Percentiles rank a stretch among this genome's conserved stretches.
These are phyloP conservation scores for Hydropsyche tenuis DNA, from an alignment of 1,140 invertebrate genomes.

Conservation along the genomic window DNA sequence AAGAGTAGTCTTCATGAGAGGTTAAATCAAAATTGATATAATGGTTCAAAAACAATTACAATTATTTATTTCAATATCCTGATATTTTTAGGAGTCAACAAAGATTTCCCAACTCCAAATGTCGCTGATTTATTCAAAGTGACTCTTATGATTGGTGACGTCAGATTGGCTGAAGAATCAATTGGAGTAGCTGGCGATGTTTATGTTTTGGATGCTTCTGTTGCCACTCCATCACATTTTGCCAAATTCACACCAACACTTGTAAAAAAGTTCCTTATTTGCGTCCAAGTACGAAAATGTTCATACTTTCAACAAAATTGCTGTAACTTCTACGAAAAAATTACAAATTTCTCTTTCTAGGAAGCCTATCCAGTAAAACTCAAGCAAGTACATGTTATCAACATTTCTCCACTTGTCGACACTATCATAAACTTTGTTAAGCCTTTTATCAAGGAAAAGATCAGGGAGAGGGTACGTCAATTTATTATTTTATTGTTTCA, in stretches of 20 bases:
- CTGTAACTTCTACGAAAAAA: background rate
- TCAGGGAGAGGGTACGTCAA: slow-evolving; percentile 69
- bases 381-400: slow-evolving; percentile 85
- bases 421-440: slow-evolving; percentile 83
- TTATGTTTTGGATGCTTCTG: slow-evolving; percentile 77
- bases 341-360: slow-evolving; percentile 55
- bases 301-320: slow-evolving; percentile 6
- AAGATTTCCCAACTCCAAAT: slow-evolving; percentile 59
- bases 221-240: slow-evolving; percentile 76
- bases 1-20: slow-evolving; percentile 70
- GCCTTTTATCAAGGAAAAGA: slow-evolving; percentile 86
- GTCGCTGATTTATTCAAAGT: slow-evolving; percentile 76
- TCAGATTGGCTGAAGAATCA: slow-evolving; percentile 76
- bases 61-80: background rate
- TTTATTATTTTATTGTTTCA: slow-evolving; percentile 49
- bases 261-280: slow-evolving; percentile 82
- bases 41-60: background rate
- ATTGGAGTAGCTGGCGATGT: slow-evolving; percentile 82
- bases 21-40: slow-evolving; percentile 49
- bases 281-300: slow-evolving; percentile 68
- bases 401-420: slow-evolving; percentile 80
- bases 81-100: slow-evolving; percentile 54
- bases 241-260: slow-evolving; percentile 76
- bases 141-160: slow-evolving; percentile 81
- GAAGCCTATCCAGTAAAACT: slow-evolving; percentile 86